Conservation (phyloP, 2,797 vertebrate species). For the Poeciliopsis gracilis region DNA sequence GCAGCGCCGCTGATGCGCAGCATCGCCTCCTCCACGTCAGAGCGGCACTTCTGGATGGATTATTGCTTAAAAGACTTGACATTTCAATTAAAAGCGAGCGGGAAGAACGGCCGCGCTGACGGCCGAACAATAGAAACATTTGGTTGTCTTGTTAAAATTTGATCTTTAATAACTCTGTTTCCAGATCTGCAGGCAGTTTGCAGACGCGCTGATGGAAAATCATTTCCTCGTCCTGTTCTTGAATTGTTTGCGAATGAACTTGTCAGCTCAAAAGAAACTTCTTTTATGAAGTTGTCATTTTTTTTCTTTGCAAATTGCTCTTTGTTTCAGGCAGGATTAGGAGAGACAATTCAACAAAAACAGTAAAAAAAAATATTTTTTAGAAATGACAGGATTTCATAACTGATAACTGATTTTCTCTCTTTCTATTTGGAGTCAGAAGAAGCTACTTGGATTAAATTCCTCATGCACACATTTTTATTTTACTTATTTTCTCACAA, state of each 20-base stretch:
- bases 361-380: background rate
- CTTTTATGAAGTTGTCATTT: conserved; percentile 52
- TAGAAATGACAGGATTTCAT: conserved; percentile 21
- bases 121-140: conserved; percentile 60
- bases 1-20: conserved; percentile 12
- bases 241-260: conserved; percentile 60
- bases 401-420: conserved; percentile 34
- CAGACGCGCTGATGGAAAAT: conserved; percentile 55
- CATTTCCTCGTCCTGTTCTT: conserved; percentile 50
- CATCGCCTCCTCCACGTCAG: conserved; percentile 14
- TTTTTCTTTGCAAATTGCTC: conserved; percentile 44
- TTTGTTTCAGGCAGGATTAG: conserved; percentile 30
- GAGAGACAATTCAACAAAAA: conserved; percentile 37
- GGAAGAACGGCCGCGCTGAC: conserved; percentile 32
- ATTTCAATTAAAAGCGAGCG: conserved; percentile 47
- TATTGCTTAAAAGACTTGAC: conserved; percentile 27
- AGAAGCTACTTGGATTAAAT: conserved; percentile 39
- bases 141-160: conserved; percentile 58
- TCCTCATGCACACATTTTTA: conserved; percentile 25
- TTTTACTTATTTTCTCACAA: conserved; percentile 4
- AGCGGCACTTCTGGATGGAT: conserved; percentile 27
- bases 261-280: conserved; percentile 58
- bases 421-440: conserved; percentile 51
- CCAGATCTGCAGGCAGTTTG: conserved; percentile 26
- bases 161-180: conserved; percentile 47